A percentile compares a stretch with the other conserved stretches of the same genome.
Evolutionary conservation across 2,113 vertebrate genomes (phyloP).

Genomic region (Oreochromis tanganicae): DNA sequence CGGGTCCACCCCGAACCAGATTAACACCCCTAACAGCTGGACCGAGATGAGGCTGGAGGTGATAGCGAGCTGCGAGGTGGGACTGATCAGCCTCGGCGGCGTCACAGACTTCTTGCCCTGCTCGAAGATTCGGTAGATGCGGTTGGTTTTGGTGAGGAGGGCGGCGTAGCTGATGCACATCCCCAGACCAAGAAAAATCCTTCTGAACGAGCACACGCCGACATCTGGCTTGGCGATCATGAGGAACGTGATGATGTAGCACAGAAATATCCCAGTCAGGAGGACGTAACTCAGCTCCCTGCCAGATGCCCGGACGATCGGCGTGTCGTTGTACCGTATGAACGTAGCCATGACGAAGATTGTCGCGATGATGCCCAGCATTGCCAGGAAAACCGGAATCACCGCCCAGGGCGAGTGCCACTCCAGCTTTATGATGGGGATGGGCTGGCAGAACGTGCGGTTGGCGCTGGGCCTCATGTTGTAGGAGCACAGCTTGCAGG

Average conservation of each 20-base stretch:
- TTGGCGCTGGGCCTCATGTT: slow-evolving; percentile 86
- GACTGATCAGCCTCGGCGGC: slow-evolving; percentile 89
- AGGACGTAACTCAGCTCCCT: slow-evolving; percentile 93
- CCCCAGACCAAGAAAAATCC: slow-evolving; percentile 89
- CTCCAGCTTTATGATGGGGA: slow-evolving; percentile 89
- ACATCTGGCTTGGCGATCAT: slow-evolving; percentile 94
- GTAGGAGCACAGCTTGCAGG: slow-evolving; percentile 87
- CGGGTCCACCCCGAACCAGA: slow-evolving; percentile 93
- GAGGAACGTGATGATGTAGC: slow-evolving; percentile 94
- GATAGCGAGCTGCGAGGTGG: slow-evolving; percentile 91
- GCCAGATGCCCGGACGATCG: slow-evolving; percentile 89
- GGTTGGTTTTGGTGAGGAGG: slow-evolving; percentile 93
- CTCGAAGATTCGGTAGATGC: slow-evolving; percentile 95
- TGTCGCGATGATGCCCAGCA: slow-evolving; percentile 91
- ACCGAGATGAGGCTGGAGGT: slow-evolving; percentile 89
- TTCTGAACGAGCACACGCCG: slow-evolving; percentile 87
- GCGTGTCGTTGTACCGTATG: slow-evolving; percentile 90
- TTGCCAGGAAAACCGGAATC: slow-evolving; percentile 89
- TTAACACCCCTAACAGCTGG: slow-evolving; percentile 90
- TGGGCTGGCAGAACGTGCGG: slow-evolving; percentile 84
- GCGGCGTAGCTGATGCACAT: slow-evolving; percentile 98
- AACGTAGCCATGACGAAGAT: slow-evolving; percentile 92
- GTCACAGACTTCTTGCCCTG: slow-evolving; percentile 94
- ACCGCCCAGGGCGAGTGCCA: slow-evolving; percentile 95
- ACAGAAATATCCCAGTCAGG: slow-evolving; percentile 90